Evolutionary conservation across 2,797 vertebrate species (phyloP), one percentile per base, ranked within the genome.

Genomic region (Epinephelus coioides): DNA sequence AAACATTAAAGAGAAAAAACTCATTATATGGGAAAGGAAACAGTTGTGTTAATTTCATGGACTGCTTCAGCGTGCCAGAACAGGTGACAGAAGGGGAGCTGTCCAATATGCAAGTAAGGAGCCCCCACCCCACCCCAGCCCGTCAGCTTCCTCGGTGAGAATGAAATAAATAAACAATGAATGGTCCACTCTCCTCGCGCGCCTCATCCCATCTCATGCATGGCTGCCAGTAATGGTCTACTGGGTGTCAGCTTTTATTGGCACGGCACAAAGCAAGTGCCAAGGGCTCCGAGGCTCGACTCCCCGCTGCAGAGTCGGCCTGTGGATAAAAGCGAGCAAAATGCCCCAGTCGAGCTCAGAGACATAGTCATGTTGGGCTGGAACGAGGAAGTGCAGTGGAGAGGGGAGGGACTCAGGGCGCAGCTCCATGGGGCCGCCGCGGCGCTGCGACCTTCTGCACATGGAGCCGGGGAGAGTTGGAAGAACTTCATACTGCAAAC

Each of bases 371-470:
- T 97, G 97, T 90, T 97, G 94, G 95, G 95, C 94, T 97, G 97
- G 97, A 96, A 96, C 93, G 96, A 97, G 97, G 97, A 97, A 97
- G 97, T 96, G 93, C 95, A 94, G 94, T 95, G 96, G 96, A 95
- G 94, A 95, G 96, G 97, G 97, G 96, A 96, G 96, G 97, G 96
- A 95, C 96, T 93, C 92, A 83, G 95, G 93, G 86, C 95, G 84
- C 93, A 94, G 95, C 94, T 96, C 95, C 96, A 95, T 94, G 95
- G 95, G 89, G 95, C 95, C 91, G 93, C 94, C 60, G 95, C 95
- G 86, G 94, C 93, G 90, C 91, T 95, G 91, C 92, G 94, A 94
- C 95, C 93, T 89, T 89, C 91, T 87, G 94, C 96, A 96, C 96
- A 96, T 96, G 95, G 96, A 97, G 95, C 95, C 84, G 95, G 93